Conservation (phyloP, 2,797 vertebrate genomes). For the Sandelia bainsii region DNA sequence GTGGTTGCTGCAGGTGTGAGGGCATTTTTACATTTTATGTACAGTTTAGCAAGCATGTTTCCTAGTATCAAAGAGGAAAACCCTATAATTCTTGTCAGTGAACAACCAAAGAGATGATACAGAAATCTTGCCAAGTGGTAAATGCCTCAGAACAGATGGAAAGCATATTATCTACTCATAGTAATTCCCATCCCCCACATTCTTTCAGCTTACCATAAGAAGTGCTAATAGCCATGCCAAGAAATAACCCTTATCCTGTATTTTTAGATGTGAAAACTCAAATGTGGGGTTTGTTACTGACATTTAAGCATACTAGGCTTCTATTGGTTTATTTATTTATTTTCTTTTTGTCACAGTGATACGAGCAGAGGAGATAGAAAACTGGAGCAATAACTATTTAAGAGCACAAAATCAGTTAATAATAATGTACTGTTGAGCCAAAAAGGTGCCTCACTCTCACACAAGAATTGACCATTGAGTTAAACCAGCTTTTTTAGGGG, state of each 20-base stretch:
- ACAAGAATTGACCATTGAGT: conserved; percentile 63
- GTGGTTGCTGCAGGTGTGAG: neutral
- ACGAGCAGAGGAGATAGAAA: conserved; percentile 4
- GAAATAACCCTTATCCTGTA: conserved; percentile 56
- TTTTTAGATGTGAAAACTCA: conserved; percentile 59
- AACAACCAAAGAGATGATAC: conserved; percentile 66
- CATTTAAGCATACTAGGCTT: neutral
- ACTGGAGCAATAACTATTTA: conserved; percentile 22
- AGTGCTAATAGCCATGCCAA: conserved; percentile 55
- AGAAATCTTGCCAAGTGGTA: conserved; percentile 65
- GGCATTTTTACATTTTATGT: conserved; percentile 54
- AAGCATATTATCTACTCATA: conserved; percentile 71
- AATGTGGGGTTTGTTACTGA: conserved; percentile 16
- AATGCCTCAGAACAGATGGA: conserved; percentile 75
- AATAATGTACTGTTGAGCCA: conserved; percentile 39
- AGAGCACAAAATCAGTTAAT: conserved; percentile 21
- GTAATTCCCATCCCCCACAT: conserved; percentile 59
- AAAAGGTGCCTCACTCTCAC: conserved; percentile 39
- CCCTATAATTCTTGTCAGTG: conserved; percentile 66
- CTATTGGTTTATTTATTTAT: conserved; percentile 2
- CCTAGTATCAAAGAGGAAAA: conserved; percentile 67
- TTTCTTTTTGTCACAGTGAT: conserved; percentile 15
- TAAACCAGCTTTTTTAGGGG: conserved; percentile 46
- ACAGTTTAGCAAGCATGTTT: conserved; percentile 72
- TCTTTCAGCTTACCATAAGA: conserved; percentile 62